Evolutionary conservation across 1,140 invertebrate species (phyloP), one percentile per base, ranked within the genome.

Genomic region (Cyclina sinensis): DNA sequence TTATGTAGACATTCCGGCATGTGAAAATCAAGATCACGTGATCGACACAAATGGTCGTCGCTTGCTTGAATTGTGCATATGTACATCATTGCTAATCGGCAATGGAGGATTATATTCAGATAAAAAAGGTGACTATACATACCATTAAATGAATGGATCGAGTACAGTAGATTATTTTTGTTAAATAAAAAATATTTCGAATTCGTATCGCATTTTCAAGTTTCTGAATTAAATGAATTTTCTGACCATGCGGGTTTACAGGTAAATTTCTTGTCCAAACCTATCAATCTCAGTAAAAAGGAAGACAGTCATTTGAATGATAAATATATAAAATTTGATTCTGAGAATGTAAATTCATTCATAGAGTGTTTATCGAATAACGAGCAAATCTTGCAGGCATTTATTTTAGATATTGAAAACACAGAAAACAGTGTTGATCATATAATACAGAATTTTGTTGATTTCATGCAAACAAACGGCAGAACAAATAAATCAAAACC

Each of bases 21-120:
- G 76, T 57, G 76, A 16, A n/a, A 80, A 46, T 59, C 54, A 30
- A 54, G 76, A 80, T 46, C 76, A 80, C 30, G 76, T 80, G 76
- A 54, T 57, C 43, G 76, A 80, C 32, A 57, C 76, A 35, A 16
- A 80, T 35, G 76, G 76, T 18, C 37, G 57, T 35, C 76, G 76
- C 9, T 57, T 80, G 16, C 27, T 80, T 57, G 51, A 80, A 1
- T 43, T 73, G 5, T 73, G 68, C 24, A 37, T 39, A 73, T 39
- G 5, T 21, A 39, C 68, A 11, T 65, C 59, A 4, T n/a, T 65
- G 21, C 7, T 57, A 5, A 70, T 70, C 2, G n/a, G 65, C 24
- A 70, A 70, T 27, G 65, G 65, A 4, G 12, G 65, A 14, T 21
- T 70, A 30, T 32, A 70, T 30, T 12, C 4, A 5, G 65, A 70